Percentiles rank a stretch among this genome's conserved stretches.
Evolutionary conservation across 2,113 vertebrate genomes (phyloP).

Genomic region (Marcusenius ussheri): DNA sequence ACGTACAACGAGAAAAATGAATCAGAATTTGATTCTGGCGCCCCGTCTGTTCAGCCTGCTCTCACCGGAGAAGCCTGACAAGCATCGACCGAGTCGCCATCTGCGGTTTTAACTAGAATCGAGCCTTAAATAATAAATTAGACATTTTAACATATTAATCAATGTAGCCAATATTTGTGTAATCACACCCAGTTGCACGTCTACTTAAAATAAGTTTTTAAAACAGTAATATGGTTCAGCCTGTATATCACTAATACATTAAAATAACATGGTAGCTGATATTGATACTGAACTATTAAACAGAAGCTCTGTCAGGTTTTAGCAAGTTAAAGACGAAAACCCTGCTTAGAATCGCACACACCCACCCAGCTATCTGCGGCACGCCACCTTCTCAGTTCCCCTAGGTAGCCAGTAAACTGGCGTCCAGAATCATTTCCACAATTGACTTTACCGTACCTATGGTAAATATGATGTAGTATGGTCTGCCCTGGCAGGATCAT

Average conservation of each 20-base stretch:
- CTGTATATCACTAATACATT: neutral
- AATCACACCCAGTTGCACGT: neutral
- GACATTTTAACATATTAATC: neutral
- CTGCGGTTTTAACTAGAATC: neutral
- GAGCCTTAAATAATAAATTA: neutral
- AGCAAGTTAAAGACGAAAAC: neutral
- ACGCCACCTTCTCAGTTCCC: neutral
- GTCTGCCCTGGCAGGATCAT: slow-evolving; percentile 51
- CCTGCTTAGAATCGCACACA: neutral
- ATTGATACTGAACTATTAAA: neutral
- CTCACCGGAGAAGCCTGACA: neutral
- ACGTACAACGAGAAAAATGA: neutral
- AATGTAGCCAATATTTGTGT: neutral
- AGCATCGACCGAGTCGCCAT: neutral
- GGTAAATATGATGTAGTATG: slow-evolving; percentile 39
- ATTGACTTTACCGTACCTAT: slow-evolving; percentile 48
- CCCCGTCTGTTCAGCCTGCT: neutral
- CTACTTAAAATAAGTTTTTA: neutral
- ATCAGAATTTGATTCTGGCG: neutral
- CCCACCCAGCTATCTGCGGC: neutral
- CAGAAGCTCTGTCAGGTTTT: neutral
- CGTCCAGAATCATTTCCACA: neutral
- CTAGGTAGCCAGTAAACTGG: neutral
- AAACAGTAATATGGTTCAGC: neutral
- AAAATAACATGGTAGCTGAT: neutral